Evolutionary conservation across 2,888 invertebrate genomes (phyloP), one percentile per base, ranked within the genome.

Genomic region (Leucophenga montana): DNA sequence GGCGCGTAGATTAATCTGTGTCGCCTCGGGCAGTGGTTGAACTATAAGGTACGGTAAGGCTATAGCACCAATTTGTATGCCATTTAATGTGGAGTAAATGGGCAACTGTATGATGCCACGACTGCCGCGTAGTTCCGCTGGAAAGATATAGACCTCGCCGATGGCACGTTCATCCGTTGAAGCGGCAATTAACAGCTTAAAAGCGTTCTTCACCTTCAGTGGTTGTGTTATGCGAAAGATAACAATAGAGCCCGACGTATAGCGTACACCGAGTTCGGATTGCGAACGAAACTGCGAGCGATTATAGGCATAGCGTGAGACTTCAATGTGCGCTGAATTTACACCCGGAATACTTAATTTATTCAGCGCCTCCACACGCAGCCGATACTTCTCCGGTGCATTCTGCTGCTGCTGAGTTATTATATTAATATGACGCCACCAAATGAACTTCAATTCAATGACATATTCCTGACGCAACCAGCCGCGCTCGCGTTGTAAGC

Each of bases 71-170:
- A 97, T 91, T 80, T 93, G 92, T 92, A 93, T 44, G 73, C 96
- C 96, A 73, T 96, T 91, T 1, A 69, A 65, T 92, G 93, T 48
- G 87, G 90, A 65, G 93, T 95, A 64, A 94, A 95, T 59, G 95
- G 96, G 76, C 61, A 96, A 90, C 73, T 94, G 93, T 6, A 94
- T 87, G 16, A 90, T 90, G 5, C 95, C 96, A 76, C 94, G 93
- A 61, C 95, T 95, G 56, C 92, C 90, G 0, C 75, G 93, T 74
- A 96, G 89, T 83, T 94, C 93, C 76, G 94, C 92, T 0, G 97
- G 95, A 77, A 97, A 89, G 75, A 97, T 91, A 88, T 96, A 95
- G 79, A 94, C 94, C 86, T 95, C 96, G 0, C 97, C 97, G 62
- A 96, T 91, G 88, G 95, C 94, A 1, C 75, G 53, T 8, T 31